phyloP scores from a whole-genome alignment of 2,888 invertebrate species.

The Keiferia lycopersicella region DNA sequence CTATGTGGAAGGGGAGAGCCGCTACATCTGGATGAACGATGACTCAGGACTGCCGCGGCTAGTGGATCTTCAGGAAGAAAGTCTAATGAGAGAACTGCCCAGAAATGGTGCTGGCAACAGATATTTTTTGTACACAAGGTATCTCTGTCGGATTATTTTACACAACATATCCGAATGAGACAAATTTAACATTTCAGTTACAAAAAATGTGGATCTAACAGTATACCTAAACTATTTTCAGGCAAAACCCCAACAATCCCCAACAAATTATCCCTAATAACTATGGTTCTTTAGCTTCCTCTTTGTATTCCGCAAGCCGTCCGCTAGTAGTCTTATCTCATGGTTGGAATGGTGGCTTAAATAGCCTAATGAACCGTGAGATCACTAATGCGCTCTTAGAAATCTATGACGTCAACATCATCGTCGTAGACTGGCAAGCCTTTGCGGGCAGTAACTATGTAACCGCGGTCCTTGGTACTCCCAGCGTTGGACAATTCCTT shows the following conservation, averaged over 20 bases:
- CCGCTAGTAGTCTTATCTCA: conserved; percentile 58
- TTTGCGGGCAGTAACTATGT: conserved; percentile 29
- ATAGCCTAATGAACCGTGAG: conserved; percentile 49
- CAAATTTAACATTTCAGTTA: neutral
- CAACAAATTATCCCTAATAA: conserved; percentile 46
- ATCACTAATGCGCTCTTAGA: conserved; percentile 52
- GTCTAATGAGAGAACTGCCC: conserved; percentile 27
- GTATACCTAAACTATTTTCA: too few species aligned
- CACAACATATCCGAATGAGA: neutral
- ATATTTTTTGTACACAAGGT: conserved; percentile 64
- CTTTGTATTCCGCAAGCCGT: conserved; percentile 49
- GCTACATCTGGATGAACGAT: conserved; percentile 72
- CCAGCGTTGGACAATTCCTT: conserved; percentile 56
- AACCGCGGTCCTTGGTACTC: conserved; percentile 40
- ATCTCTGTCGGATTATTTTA: neutral
- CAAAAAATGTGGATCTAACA: too few species aligned
- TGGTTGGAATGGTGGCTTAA: conserved; percentile 61
- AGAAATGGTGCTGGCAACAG: conserved; percentile 63
- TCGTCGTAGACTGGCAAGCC: conserved; percentile 41
- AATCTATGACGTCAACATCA: conserved; percentile 44
- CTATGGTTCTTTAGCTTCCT: conserved; percentile 42
- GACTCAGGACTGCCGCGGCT: conserved; percentile 56
- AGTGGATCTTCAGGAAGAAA: conserved; percentile 56
- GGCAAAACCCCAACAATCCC: conserved; percentile 47
- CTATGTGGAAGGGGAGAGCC: conserved; percentile 68